Percentiles rank a stretch among this genome's conserved stretches.
These are phyloP conservation scores for Halichoeres trimaculatus DNA, from an alignment of 2,113 vertebrate genomes.

Conservation along the genomic window DNA sequence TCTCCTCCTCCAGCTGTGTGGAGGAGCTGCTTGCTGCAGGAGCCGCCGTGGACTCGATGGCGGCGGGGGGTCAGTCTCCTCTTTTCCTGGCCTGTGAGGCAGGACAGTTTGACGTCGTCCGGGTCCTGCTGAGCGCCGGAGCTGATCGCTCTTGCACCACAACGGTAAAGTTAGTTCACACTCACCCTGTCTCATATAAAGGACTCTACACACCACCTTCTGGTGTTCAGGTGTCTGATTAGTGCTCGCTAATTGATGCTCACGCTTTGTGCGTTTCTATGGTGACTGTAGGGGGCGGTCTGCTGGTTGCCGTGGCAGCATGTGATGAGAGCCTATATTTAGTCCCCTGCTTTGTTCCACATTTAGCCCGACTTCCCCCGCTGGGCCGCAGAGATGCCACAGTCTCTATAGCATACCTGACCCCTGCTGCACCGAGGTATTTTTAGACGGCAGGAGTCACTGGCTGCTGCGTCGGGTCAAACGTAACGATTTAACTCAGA, in stretches of 20 bases:
- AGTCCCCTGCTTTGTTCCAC: conserved; percentile 54
- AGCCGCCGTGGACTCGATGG: conserved; percentile 87
- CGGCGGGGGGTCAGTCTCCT: conserved; percentile 87
- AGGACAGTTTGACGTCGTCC: conserved; percentile 86
- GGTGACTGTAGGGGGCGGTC: conserved; percentile 51
- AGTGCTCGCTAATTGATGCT: conserved; percentile 9
- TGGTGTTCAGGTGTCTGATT: not conserved
- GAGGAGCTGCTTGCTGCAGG: conserved; percentile 87
- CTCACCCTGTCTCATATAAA: conserved; percentile 1
- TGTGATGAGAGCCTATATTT: conserved; percentile 56
- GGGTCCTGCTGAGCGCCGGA: conserved; percentile 86
- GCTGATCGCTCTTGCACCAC: conserved; percentile 85
- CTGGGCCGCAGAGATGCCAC: conserved; percentile 31
- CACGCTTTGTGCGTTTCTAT: conserved; percentile 59
- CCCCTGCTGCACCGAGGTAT: conserved; percentile 37
- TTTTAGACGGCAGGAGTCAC: conserved; percentile 42
- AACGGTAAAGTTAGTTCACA: conserved; percentile 77
- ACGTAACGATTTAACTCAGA: conserved; percentile 22
- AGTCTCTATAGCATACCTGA: conserved; percentile 33
- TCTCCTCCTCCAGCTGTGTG: conserved; percentile 84
- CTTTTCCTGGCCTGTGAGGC: conserved; percentile 91
- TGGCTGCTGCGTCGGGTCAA: conserved; percentile 32
- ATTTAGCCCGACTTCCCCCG: conserved; percentile 38
- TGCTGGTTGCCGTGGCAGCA: conserved; percentile 42
- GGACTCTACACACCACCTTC: not conserved